Base-by-base conservation (phyloP, 2,888 invertebrate species). In the Trichopria drosophilae region DNA sequence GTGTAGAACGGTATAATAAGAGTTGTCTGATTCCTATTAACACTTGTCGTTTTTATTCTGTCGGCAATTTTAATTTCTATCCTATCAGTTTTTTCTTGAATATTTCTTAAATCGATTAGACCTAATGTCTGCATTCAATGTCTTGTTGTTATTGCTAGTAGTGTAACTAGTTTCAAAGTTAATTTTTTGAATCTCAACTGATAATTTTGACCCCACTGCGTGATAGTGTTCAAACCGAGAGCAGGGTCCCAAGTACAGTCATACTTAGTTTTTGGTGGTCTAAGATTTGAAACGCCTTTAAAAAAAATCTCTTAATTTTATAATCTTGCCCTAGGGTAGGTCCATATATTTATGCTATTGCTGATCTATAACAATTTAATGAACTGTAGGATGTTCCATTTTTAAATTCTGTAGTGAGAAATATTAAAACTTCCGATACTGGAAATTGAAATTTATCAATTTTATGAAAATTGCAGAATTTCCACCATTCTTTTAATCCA, bases 211-310 rank as follows among this genome's bases (percentile, higher is more conserved):
- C 13, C 35, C 10, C 13, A 37, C 1, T 28, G 10, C 7, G 42
- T 26, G 9, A 53, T 34, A 20, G 37, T 18, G 1, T 16, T 10
- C 6, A 45, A 19, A n/a, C 45, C 42, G 22, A 41, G 31, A 35
- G 28, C 23, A 7, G 66, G 64, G 42, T 71, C 60, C 69, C 69
- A 69, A 1, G 57, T 65, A 7, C 26, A 24, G 19, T 64, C 53
- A 43, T 68, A 64, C 42, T 51, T 61, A 1, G 61, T 57, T 44
- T 24, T 53, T 23, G 37, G 24, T 3, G 55, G 51, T 46, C 46
- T 55, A 10, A 51, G 20, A 15, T 35, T 24, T 6, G 51, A 43
- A 0, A 39, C 44, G 2, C 51, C 53, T 22, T 37, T 53, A 23
- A 51, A 58, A 37, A 53, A 53, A 32, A 49, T 28, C 28, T 32